Evolutionary conservation across 1,140 invertebrate genomes (phyloP).

Genomic region (Campoletis sonorensis): DNA sequence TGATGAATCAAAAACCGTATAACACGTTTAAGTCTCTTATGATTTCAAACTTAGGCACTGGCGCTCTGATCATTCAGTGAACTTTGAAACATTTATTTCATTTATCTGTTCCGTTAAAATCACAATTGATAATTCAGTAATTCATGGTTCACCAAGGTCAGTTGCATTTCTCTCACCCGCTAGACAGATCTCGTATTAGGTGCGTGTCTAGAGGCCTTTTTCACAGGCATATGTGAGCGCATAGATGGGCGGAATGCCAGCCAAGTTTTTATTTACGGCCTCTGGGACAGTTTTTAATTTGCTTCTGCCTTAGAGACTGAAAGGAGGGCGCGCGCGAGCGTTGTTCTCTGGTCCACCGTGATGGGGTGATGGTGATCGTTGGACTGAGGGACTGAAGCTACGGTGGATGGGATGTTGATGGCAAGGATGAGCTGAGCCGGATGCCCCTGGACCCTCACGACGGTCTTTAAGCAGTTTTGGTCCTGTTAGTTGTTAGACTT

Average conservation of each 20-base stretch:
- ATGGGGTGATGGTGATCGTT: constrained; percentile 37
- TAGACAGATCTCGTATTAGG: constrained; percentile 67
- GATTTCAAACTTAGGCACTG: too few relatives aligned
- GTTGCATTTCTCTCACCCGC: constrained; percentile 59
- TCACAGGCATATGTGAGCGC: constrained; percentile 59
- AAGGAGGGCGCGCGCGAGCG: constrained; percentile 29
- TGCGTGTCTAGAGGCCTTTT: constrained; percentile 73
- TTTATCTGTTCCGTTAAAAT: too few relatives aligned
- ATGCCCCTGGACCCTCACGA: constrained; percentile 57
- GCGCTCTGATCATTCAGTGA: too few relatives aligned
- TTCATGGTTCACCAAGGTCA: too few relatives aligned
- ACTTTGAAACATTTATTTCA: too few relatives aligned
- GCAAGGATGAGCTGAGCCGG: constrained; percentile 46
- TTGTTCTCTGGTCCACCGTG: not conserved
- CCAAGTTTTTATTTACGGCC: constrained; percentile 75
- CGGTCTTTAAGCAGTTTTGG: constrained; percentile 73
- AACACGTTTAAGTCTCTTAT: too few relatives aligned
- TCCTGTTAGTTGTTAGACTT: constrained; percentile 74
- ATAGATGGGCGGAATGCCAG: constrained; percentile 72
- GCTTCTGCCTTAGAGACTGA: constrained; percentile 67
- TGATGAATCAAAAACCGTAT: not conserved
- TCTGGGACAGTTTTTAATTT: constrained; percentile 78
- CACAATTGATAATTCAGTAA: too few relatives aligned
- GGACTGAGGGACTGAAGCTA: constrained; percentile 5
- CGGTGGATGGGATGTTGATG: constrained; percentile 23